Base-by-base conservation (phyloP, 2,797 vertebrate genomes). In the Lepilemur ruficaudatus region DNA sequence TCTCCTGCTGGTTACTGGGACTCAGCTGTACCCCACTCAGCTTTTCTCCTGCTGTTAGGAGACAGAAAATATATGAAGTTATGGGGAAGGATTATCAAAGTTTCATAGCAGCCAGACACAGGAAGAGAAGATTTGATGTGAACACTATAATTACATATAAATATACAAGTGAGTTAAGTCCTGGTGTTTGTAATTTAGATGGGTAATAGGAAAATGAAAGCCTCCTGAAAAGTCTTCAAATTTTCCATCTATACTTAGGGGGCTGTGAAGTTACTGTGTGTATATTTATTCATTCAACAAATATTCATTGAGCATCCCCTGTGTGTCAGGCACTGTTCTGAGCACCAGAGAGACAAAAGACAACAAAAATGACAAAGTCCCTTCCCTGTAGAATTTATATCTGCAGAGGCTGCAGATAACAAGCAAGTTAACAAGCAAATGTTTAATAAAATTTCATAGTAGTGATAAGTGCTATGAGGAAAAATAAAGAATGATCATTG, bases 1-100 rank as follows among this genome's bases (percentile, higher is more conserved):
- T 99, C 95, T 99, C 99, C 96, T 99, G 99, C 97, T 98, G 99
- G 98, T 98, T 99, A 90, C 97, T 98, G 55, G 99, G 99, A 78
- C 97, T 98, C 92, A 94, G 94, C 90, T 99, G 98, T 69, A 99
- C 98, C 23, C 98, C 99, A 85, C 98, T 98, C 84, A 99, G 97
- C 91, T 99, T 99, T 98, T 99, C 99, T n/a, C 99, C 99, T 95
- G 99, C 99, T 99, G 98, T 65, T 87, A 85, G 52, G 76, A 90
- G 43, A 22, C 0, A 95, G 32, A 78, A 81, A 82, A 81, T 41
- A 63, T 14, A 69, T 32, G 32, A 25, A 28, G 2, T 89, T 89
- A 94, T 2, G 87, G 52, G 78, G n/a, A 23, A 91, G 25, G 83
- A 61, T 2, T 78, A 67, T 38, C 59, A 69, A 59, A 18, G 30